A percentile compares a stretch with the other conserved stretches of the same genome.
Conservation (phyloP, 2,888 invertebrate genomes). For the Pocota personata region DNA sequence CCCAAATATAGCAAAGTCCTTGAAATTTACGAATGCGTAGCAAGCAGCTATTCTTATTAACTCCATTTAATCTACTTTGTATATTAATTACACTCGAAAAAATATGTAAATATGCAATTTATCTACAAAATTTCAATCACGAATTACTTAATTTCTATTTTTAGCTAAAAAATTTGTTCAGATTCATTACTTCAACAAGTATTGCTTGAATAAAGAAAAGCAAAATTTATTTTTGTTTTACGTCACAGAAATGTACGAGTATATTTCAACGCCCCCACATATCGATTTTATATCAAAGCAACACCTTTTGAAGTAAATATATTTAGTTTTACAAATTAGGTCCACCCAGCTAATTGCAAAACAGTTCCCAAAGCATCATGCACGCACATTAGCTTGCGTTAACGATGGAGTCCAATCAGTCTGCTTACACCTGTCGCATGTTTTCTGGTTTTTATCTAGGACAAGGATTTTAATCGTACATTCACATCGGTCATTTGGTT, state of each 20-base stretch:
- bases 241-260: background rate
- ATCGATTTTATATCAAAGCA: background rate
- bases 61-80: background rate
- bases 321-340: background rate
- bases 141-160: background rate
- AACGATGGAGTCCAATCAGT: background rate
- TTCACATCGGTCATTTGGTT: background rate
- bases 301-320: background rate
- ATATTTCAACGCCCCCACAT: background rate
- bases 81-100: background rate
- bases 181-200: background rate
- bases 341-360: background rate
- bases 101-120: background rate
- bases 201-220: background rate
- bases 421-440: conserved; percentile 12
- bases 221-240: background rate
- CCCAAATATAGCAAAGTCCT: no score
- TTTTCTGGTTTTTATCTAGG: background rate
- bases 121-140: background rate
- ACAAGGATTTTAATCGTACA: conserved; percentile 1
- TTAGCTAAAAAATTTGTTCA: background rate
- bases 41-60: no score
- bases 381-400: background rate
- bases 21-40: no score
- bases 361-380: background rate